Evolutionary conservation across 1,140 invertebrate genomes (phyloP), one percentile per base, ranked within the genome.

Genomic region (Hesperophylax magnus): DNA sequence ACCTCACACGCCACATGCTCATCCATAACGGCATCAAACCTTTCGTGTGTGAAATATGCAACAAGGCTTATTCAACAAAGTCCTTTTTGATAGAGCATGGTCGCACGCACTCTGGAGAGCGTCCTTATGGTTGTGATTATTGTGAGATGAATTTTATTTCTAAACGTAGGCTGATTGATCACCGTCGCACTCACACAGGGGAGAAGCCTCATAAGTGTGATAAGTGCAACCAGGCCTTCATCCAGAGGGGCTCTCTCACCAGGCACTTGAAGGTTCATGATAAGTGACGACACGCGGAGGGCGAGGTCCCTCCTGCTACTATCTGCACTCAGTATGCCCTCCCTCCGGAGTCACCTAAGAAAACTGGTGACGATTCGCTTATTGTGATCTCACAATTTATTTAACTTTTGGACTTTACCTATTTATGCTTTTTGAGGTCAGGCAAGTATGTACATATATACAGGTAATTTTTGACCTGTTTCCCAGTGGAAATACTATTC

Each of bases 171-270:
- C 60, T 89, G 78, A 86, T 84, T 11, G 89, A 89, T 22, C 94
- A 95, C 86, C 90, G 92, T 75, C 88, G 93, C 71, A 92, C 91
- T 63, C 94, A 95, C 85, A 94, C 94, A 3, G 94, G 94, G 0
- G 93, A 95, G 82, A 93, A 92, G 85, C 94, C 94, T 0, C 93
- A 93, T 84, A 92, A 92, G 85, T 95, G 94, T 85, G 86, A 85
- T 18, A 86, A 92, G 14, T 93, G 93, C 84, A 85, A 90, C 1
- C 89, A 90, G 54, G 84, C 87, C 4, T 94, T 93, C 84, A 91
- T 91, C 0, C 92, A 93, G 82, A 86, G 90, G 20, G 90, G 91
- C 0, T 91, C 90, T 11, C 79, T 92, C 65, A 90, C 87, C 65
- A 84, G 88, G 22, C 92, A 93, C 85, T 87, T 88, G 85, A 89